phyloP scores from a whole-genome alignment of 1,140 invertebrate species.

The Musca domestica region DNA sequence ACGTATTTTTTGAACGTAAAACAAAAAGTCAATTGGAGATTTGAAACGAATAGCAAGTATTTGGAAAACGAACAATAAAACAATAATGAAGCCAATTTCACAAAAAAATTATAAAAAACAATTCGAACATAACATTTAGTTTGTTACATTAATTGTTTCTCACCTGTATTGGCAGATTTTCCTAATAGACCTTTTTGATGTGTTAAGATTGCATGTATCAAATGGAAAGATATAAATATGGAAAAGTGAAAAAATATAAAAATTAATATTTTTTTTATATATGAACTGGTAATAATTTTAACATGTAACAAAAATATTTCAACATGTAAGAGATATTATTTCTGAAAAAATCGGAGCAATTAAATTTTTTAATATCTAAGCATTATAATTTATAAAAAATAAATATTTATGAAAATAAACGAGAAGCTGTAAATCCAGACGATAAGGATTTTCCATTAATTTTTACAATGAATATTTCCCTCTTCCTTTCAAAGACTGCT shows the following conservation, averaged over 20 bases:
- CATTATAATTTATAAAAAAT: too few relatives aligned
- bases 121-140: neutral
- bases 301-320: neutral
- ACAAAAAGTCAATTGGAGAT: neutral
- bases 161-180: slow-evolving; percentile 45
- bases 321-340: too few relatives aligned
- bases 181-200: slow-evolving; percentile 44
- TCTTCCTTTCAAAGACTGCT: too few relatives aligned
- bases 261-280: neutral
- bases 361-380: too few relatives aligned
- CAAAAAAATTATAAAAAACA: neutral
- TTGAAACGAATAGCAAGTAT: neutral
- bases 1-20: neutral
- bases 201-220: slow-evolving; percentile 17
- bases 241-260: slow-evolving; percentile 13
- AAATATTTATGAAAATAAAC: too few relatives aligned
- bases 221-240: slow-evolving; percentile 1
- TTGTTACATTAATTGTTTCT: slow-evolving; percentile 25
- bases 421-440: too few relatives aligned
- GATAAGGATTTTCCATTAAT: too few relatives aligned
- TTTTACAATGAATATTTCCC: too few relatives aligned
- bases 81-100: neutral
- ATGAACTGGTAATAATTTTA: neutral
- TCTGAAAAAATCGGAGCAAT: too few relatives aligned
- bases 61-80: too few relatives aligned